Percentiles rank a stretch among this genome's conserved stretches.
These are phyloP conservation scores for Falco naumanni DNA, from an alignment of 2,797 vertebrate genomes.

Conservation along the genomic window DNA sequence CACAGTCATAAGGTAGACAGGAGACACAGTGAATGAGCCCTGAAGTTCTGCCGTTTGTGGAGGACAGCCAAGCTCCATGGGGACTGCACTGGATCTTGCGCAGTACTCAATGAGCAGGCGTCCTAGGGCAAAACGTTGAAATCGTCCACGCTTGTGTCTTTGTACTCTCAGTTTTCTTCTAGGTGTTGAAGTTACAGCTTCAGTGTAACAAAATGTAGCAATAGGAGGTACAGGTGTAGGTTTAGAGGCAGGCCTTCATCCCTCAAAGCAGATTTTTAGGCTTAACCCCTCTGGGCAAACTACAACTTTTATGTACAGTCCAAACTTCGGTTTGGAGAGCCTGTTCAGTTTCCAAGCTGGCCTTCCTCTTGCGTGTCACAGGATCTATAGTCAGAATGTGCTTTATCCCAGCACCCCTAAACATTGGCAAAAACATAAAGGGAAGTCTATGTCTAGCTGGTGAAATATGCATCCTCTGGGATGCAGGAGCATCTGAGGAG, in stretches of 20 bases:
- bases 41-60: neutral
- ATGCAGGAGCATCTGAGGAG: neutral
- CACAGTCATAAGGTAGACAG: neutral
- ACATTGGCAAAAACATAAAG: neutral
- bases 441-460: neutral
- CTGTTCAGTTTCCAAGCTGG: neutral
- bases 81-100: neutral
- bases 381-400: neutral
- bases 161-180: neutral
- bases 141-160: neutral
- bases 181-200: neutral
- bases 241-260: neutral
- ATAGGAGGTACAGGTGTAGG: neutral
- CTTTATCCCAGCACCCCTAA: neutral
- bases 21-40: neutral
- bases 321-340: neutral
- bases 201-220: neutral
- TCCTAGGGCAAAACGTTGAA: neutral
- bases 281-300: neutral
- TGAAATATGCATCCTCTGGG: neutral
- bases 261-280: neutral
- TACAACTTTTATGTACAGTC: neutral
- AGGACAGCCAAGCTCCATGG: neutral
- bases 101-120: too few species aligned
- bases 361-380: neutral